Conservation (phyloP, 2,888 invertebrate genomes). For the Lycocerus yunnanus region DNA sequence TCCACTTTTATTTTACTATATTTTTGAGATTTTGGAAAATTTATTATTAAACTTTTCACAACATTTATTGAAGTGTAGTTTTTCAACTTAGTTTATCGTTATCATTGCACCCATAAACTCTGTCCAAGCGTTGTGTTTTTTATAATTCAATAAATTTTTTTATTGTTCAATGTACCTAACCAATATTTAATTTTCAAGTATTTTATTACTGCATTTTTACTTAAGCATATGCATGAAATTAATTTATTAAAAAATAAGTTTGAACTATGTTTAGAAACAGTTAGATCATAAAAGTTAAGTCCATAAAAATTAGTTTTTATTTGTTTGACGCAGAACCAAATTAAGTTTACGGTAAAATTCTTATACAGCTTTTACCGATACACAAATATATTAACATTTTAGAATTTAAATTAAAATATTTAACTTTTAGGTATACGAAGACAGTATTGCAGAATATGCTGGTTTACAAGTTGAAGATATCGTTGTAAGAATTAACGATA, state of each 20-base stretch:
- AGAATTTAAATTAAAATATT: background rate
- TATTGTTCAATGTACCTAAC: no score
- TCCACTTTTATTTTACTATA: no score
- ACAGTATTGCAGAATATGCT: constrained; percentile 79
- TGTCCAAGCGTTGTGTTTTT: no score
- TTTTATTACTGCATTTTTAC: no score
- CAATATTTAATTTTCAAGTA: no score
- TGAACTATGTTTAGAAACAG: background rate
- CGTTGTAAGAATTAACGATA: constrained; percentile 76
- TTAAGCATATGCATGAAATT: background rate
- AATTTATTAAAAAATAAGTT: background rate
- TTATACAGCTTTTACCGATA: background rate
- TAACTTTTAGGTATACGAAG: constrained; percentile 72
- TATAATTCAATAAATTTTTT: no score
- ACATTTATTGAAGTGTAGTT: no score
- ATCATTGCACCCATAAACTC: no score
- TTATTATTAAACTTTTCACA: no score
- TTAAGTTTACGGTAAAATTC: background rate
- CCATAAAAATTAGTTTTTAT: background rate
- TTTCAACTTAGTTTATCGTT: no score
- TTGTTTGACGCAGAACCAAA: background rate
- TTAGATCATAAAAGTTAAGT: background rate
- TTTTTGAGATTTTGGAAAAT: no score
- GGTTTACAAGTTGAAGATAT: constrained; percentile 87
- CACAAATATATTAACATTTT: background rate